phyloP scores from a whole-genome alignment of 1,140 invertebrate genomes.

The Pararge aegeria region DNA sequence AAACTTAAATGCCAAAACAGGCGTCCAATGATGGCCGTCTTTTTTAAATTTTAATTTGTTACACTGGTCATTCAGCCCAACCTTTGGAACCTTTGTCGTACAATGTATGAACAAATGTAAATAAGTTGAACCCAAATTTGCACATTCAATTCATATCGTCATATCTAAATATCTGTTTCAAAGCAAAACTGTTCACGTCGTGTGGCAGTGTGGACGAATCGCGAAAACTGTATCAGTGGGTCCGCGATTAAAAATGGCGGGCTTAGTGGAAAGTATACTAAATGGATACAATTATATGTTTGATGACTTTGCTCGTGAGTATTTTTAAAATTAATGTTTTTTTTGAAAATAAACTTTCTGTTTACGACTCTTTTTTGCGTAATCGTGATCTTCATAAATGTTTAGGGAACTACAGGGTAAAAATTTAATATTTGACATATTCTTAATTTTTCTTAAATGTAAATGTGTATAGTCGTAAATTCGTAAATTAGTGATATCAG shows the following conservation, averaged over 20 bases:
- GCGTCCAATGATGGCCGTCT: too few species aligned
- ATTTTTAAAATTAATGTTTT: background rate
- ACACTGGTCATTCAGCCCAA: background rate
- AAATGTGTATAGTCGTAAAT: too few species aligned
- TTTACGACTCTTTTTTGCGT: too few species aligned
- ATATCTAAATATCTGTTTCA: background rate
- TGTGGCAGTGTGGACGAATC: background rate
- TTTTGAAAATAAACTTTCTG: too few species aligned
- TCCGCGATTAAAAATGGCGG: background rate
- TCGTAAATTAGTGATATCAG: too few species aligned
- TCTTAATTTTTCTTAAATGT: too few species aligned
- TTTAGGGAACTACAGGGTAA: too few species aligned
- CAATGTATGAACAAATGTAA: background rate
- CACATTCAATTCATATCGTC: background rate
- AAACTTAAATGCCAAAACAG: too few species aligned
- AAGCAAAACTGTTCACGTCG: background rate
- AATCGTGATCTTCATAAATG: too few species aligned
- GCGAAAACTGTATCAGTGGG: background rate
- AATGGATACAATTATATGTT: conserved; percentile 7
- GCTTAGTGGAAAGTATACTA: conserved; percentile 1
- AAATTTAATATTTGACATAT: too few species aligned
- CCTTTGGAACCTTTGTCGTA: background rate
- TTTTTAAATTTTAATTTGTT: too few species aligned
- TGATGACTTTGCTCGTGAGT: conserved; percentile 4
- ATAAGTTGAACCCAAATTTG: background rate